phyloP scores from a whole-genome alignment of 1,140 invertebrate genomes.

The Pseudomyrmex sp. region DNA sequence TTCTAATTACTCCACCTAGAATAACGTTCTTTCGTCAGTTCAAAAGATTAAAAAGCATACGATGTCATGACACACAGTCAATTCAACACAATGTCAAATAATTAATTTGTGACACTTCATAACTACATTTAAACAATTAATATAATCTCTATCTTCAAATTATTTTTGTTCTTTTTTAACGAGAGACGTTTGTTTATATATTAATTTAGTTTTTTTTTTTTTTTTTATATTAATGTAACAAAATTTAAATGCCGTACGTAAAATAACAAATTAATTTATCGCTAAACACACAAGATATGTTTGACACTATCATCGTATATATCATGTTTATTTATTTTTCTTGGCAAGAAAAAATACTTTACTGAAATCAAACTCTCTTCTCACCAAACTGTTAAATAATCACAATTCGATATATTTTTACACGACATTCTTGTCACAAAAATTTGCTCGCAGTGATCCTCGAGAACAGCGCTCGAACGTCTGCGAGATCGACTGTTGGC shows the following conservation, averaged over 20 bases:
- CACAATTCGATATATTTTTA: not conserved
- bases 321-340: not conserved
- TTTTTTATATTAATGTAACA: not conserved
- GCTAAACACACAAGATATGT: not conserved
- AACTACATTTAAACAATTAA: not conserved
- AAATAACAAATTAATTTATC: constrained; percentile 1
- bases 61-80: not conserved
- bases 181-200: not conserved
- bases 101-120: too few species aligned
- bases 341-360: not conserved
- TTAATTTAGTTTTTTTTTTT: not conserved
- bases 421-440: constrained; percentile 48
- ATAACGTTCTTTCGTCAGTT: constrained; percentile 45
- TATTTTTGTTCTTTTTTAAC: not conserved
- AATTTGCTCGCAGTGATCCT: constrained; percentile 45
- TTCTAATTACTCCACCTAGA: constrained; percentile 55
- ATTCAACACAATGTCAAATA: not conserved
- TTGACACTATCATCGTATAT: too few species aligned
- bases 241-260: not conserved
- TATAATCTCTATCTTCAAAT: not conserved
- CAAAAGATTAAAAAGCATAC: not conserved
- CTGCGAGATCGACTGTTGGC: constrained; percentile 57
- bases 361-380: constrained; percentile 2
- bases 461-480: constrained; percentile 45
- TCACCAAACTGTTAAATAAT: constrained; percentile 62